These are phyloP conservation scores for Parauchenoglanis punctatus DNA, from an alignment of 2,797 vertebrate species.

Conservation along the genomic window DNA sequence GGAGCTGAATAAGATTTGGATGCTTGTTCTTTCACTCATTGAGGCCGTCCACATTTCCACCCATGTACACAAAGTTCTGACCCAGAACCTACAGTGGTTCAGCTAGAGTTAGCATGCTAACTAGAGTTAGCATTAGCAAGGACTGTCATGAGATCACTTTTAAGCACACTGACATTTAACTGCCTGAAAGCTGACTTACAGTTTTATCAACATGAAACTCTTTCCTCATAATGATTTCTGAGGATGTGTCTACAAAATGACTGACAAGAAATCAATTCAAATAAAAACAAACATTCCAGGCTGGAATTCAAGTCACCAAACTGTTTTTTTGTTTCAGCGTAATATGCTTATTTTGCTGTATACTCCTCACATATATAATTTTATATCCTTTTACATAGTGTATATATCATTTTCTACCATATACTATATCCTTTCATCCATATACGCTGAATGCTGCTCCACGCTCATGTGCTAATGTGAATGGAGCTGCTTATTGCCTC, in stretches of 20 bases:
- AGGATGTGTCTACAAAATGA: too few species aligned
- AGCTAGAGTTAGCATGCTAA: neutral
- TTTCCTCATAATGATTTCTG: too few species aligned
- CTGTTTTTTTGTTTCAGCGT: too few species aligned
- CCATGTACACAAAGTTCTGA: neutral
- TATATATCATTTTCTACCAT: neutral
- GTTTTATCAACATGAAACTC: too few species aligned
- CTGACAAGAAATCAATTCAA: too few species aligned
- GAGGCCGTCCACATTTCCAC: neutral
- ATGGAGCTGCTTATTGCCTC: neutral
- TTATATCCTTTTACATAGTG: neutral
- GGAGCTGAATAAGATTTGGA: neutral
- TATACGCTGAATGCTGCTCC: neutral
- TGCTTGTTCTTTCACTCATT: neutral
- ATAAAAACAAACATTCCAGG: too few species aligned
- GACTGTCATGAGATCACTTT: neutral
- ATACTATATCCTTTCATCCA: neutral
- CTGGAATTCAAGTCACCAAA: too few species aligned
- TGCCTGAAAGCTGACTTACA: too few species aligned
- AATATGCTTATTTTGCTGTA: neutral
- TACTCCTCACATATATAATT: neutral
- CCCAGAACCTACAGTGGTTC: neutral
- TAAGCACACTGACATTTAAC: neutral
- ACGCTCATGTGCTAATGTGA: neutral
- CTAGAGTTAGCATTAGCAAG: neutral